phyloP scores from a whole-genome alignment of 2,113 vertebrate genomes.

The Seriola aureovittata region DNA sequence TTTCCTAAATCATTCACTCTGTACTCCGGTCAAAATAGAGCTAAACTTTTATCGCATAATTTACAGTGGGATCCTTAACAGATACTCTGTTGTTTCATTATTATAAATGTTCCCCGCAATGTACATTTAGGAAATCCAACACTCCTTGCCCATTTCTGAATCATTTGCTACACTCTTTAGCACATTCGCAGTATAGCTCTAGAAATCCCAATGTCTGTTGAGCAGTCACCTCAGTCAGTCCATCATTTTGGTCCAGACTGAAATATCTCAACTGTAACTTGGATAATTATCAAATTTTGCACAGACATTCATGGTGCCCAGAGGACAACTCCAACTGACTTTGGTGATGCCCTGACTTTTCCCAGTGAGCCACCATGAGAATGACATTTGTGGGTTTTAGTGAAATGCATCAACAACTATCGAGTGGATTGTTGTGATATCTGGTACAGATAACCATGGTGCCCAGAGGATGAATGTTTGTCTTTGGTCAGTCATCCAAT shows the following conservation, averaged over 20 bases:
- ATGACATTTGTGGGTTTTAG: too few species aligned
- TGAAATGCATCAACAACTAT: too few species aligned
- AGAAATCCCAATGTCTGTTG: not conserved
- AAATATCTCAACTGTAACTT: not conserved
- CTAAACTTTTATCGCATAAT: not conserved
- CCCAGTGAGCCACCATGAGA: too few species aligned
- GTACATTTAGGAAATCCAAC: not conserved
- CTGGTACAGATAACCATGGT: not conserved
- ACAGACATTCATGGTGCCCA: too few species aligned
- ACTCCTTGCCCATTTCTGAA: not conserved
- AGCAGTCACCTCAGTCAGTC: not conserved
- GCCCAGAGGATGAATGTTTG: not conserved
- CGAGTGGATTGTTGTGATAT: not conserved
- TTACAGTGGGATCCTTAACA: not conserved
- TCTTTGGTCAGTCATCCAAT: not conserved
- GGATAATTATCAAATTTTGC: too few species aligned
- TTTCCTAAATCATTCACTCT: not conserved
- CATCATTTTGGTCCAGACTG: too few species aligned
- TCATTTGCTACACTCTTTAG: not conserved
- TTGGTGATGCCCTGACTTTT: too few species aligned
- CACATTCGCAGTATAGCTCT: not conserved
- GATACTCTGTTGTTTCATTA: not conserved
- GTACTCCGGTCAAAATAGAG: not conserved
- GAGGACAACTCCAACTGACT: too few species aligned
- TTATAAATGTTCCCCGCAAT: not conserved